Percentiles rank a stretch among this genome's conserved stretches.
These are phyloP conservation scores for Drosophila putrida DNA, from an alignment of 2,888 invertebrate species.

Conservation along the genomic window DNA sequence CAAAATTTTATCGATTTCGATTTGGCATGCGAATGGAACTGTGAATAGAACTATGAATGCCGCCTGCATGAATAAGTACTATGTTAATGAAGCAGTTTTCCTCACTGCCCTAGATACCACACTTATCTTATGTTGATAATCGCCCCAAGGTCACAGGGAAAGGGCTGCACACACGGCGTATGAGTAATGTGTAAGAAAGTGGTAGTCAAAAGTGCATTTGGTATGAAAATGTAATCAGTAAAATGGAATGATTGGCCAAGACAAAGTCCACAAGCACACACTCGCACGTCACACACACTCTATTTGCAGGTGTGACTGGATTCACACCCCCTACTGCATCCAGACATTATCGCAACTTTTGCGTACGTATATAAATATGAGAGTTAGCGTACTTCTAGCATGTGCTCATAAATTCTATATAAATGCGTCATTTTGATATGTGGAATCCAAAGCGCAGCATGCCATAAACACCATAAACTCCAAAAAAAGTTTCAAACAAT, in stretches of 20 bases:
- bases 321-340: conserved; percentile 18
- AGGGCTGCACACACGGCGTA: conserved; percentile 47
- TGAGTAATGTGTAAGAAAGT: conserved; percentile 53
- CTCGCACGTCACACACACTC: background rate
- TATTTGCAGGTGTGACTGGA: conserved; percentile 15
- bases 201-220: conserved; percentile 38
- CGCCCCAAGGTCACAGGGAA: conserved; percentile 29
- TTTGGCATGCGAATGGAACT: conserved; percentile 29
- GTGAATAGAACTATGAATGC: conserved; percentile 11
- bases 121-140: conserved; percentile 22
- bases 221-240: conserved; percentile 74
- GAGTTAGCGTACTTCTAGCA: conserved; percentile 8
- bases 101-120: conserved; percentile 1
- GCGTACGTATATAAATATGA: conserved; percentile 22
- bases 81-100: conserved; percentile 39
- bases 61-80: conserved; percentile 35
- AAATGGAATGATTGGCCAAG: conserved; percentile 52
- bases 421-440: conserved; percentile 58
- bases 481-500: conserved; percentile 28
- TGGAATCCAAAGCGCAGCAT: conserved; percentile 58
- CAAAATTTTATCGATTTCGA: conserved; percentile 44
- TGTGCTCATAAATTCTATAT: conserved; percentile 46
- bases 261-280: conserved; percentile 10
- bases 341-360: background rate
- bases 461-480: conserved; percentile 48